These are phyloP conservation scores for Gallinago solitaria DNA, from an alignment of 2,797 vertebrate species.

Conservation along the genomic window DNA sequence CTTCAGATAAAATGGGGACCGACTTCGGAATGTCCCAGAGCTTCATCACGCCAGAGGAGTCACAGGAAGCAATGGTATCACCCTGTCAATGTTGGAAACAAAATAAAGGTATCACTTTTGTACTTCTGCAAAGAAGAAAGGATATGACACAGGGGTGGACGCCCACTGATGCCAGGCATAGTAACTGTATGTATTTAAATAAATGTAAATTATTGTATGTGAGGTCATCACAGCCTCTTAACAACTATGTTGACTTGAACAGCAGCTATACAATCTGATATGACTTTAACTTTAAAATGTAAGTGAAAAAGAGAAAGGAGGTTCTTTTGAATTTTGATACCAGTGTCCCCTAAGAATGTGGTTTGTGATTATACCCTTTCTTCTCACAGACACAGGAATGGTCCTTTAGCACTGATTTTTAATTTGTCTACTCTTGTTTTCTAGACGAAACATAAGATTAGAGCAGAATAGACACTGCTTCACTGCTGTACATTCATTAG, in stretches of 20 bases:
- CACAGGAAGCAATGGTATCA: conserved; percentile 82
- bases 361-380: neutral
- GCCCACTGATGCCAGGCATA: neutral
- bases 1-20: conserved; percentile 63
- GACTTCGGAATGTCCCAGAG: conserved; percentile 84
- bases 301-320: neutral
- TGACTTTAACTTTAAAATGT: neutral
- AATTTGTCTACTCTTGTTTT: neutral
- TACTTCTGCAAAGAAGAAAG: neutral
- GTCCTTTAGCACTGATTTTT: neutral
- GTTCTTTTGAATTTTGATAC: neutral
- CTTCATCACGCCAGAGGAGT: conserved; percentile 77
- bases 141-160: neutral
- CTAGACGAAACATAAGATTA: neutral
- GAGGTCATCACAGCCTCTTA: neutral
- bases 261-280: neutral
- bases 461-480: neutral
- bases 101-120: neutral
- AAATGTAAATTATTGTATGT: neutral
- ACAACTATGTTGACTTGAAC: neutral
- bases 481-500: neutral
- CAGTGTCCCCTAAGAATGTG: neutral
- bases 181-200: neutral
- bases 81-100: conserved; percentile 55
- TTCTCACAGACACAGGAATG: neutral